These are phyloP conservation scores for Rhingia campestris DNA, from an alignment of 2,888 invertebrate species.

Conservation along the genomic window DNA sequence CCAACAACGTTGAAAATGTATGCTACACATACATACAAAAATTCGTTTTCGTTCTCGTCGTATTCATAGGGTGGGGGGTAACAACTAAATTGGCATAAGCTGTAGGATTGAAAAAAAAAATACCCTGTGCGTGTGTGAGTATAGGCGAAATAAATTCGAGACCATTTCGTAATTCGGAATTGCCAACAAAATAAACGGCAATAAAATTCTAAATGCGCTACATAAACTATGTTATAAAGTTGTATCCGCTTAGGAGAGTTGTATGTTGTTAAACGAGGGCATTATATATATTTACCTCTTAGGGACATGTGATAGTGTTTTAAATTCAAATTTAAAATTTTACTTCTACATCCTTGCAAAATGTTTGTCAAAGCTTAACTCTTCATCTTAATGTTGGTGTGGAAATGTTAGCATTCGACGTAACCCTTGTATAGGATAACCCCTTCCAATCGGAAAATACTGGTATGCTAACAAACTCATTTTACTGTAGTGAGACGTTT, in stretches of 20 bases:
- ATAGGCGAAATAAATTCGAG: constrained; percentile 60
- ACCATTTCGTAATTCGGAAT: constrained; percentile 58
- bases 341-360: no score
- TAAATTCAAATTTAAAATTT: no score
- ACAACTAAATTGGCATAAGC: constrained; percentile 65
- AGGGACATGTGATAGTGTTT: no score
- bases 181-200: constrained; percentile 68
- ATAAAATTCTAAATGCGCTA: constrained; percentile 70
- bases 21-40: constrained; percentile 20
- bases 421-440: no score
- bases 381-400: no score
- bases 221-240: constrained; percentile 72
- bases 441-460: no score
- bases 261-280: constrained; percentile 39
- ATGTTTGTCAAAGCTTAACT: no score
- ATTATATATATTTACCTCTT: no score
- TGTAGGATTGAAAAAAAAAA: constrained; percentile 23
- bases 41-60: neutral
- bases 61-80: constrained; percentile 12
- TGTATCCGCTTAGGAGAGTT: constrained; percentile 63
- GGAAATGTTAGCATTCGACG: no score
- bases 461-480: constrained; percentile 48
- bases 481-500: constrained; percentile 39
- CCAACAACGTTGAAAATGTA: constrained; percentile 31
- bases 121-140: constrained; percentile 1